Conservation (phyloP, 1,140 invertebrate species). For the Apolygus lucorum region DNA sequence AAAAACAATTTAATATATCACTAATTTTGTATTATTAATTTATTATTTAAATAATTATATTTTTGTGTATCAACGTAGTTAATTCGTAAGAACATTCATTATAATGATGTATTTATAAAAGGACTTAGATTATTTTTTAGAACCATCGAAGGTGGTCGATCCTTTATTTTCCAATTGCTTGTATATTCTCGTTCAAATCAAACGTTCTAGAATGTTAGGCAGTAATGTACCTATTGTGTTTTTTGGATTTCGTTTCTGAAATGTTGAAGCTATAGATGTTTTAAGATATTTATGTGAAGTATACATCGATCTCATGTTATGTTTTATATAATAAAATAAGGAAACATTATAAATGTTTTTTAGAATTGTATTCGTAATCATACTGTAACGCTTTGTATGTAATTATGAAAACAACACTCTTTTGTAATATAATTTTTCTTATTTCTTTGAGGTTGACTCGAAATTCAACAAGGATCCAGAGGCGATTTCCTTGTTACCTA, state of each 20-base stretch:
- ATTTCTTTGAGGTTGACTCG: too few species aligned
- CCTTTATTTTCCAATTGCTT: background rate
- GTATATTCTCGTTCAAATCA: background rate
- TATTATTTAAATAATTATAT: conserved; percentile 25
- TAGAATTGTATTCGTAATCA: background rate
- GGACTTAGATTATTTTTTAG: background rate
- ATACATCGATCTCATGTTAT: background rate
- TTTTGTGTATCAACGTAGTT: conserved; percentile 16
- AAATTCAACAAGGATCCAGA: too few species aligned
- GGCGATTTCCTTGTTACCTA: too few species aligned
- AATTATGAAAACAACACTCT: too few species aligned
- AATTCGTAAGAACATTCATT: background rate
- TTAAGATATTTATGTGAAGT: background rate
- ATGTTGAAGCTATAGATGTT: background rate
- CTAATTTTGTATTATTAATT: conserved; percentile 26
- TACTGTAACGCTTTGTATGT: background rate
- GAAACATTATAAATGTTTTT: background rate
- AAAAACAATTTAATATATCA: conserved; percentile 22
- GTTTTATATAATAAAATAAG: background rate
- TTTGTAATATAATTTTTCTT: too few species aligned
- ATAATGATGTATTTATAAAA: background rate
- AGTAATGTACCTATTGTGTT: background rate
- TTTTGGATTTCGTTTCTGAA: too few species aligned
- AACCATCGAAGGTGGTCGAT: background rate
- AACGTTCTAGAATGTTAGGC: background rate